These are phyloP conservation scores for Cepaea nemoralis DNA, from an alignment of 1,140 invertebrate genomes.

Conservation along the genomic window DNA sequence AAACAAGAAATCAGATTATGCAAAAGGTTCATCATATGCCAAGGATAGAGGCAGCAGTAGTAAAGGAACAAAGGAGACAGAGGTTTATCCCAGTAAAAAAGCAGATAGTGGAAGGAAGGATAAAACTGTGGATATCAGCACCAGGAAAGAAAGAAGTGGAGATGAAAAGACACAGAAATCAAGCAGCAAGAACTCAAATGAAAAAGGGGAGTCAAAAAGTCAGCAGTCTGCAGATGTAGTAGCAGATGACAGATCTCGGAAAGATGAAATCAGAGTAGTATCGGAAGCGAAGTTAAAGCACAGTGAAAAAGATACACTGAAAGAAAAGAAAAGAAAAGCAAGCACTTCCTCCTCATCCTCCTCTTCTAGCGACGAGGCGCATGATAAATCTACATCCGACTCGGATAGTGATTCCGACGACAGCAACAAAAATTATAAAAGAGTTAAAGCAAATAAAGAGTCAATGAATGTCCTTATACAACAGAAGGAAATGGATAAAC, in stretches of 20 bases:
- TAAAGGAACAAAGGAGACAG: conserved; percentile 22
- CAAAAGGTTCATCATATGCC: background rate
- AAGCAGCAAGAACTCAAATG: background rate
- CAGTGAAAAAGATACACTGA: conserved; percentile 3
- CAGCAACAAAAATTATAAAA: background rate
- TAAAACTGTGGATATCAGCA: conserved; percentile 41
- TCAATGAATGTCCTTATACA: background rate
- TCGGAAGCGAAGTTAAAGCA: background rate
- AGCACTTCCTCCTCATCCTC: background rate
- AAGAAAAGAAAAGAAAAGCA: background rate
- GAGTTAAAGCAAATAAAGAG: background rate
- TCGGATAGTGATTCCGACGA: background rate
- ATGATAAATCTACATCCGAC: background rate
- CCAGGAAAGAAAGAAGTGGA: conserved; percentile 50
- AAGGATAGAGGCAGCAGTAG: conserved; percentile 6
- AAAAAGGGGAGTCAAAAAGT: background rate
- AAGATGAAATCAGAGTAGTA: background rate
- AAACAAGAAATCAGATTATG: conserved; percentile 30
- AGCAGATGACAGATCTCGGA: background rate
- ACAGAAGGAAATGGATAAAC: background rate
- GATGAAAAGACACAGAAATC: background rate
- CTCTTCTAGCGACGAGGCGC: background rate
- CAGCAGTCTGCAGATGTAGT: background rate
- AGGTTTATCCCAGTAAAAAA: background rate
- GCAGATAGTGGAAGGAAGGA: conserved; percentile 6